Percentiles rank a stretch among this genome's conserved stretches.
Conservation (phyloP, 2,797 vertebrate genomes). For the Parauchenoglanis ngamensis region DNA sequence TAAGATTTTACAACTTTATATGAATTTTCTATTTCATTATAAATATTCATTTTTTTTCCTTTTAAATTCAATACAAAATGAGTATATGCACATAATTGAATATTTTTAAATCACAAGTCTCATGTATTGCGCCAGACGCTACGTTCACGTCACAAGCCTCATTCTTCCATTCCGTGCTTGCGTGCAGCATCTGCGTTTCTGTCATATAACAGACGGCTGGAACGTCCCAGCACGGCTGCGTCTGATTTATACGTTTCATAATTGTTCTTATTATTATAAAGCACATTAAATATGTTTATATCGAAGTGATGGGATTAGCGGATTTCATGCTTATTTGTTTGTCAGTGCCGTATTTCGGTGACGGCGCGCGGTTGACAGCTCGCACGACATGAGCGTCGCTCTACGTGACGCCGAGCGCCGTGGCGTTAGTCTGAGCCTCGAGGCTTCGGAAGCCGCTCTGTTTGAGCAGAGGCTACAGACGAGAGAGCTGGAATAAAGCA, state of each 20-base stretch:
- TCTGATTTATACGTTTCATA: neutral
- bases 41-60: no score
- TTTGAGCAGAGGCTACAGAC: neutral
- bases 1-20: neutral
- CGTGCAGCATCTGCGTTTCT: neutral
- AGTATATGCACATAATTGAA: no score
- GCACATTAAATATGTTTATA: slow-evolving; percentile 34
- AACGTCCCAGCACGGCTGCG: neutral
- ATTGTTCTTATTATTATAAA: neutral
- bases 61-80: no score
- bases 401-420: neutral
- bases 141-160: no score
- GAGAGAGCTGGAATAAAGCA: neutral
- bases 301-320: neutral
- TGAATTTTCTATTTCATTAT: neutral
- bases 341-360: neutral
- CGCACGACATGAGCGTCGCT: neutral
- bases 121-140: no score
- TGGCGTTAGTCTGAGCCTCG: neutral
- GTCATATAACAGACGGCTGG: neutral
- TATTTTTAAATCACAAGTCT: no score
- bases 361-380: neutral
- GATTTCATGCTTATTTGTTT: neutral
- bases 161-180: no score
- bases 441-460: neutral